Evolutionary conservation across 2,113 vertebrate species (phyloP).

Genomic region (Stegostoma tigrinum): DNA sequence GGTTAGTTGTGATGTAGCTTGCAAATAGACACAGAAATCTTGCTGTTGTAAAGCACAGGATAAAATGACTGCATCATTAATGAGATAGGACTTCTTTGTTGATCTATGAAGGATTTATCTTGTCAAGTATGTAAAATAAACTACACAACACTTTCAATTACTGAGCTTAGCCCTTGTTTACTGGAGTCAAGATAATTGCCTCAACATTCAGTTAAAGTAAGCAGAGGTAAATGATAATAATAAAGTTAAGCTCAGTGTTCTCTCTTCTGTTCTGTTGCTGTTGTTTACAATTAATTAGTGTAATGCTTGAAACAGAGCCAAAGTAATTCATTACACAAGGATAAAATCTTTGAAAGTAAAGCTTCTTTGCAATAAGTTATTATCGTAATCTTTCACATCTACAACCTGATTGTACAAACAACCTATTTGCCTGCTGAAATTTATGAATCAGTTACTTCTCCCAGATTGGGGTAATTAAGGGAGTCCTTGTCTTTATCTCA

Average conservation of each 20-base stretch:
- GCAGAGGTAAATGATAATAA: slow-evolving; percentile 36
- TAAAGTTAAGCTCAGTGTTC: slow-evolving; percentile 32
- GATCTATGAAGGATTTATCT: slow-evolving; percentile 30
- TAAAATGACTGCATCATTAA: slow-evolving; percentile 37
- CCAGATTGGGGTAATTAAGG: slow-evolving; percentile 54
- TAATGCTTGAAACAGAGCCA: slow-evolving; percentile 34
- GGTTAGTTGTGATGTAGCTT: background rate
- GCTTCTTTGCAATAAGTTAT: slow-evolving; percentile 34
- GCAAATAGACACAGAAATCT: background rate
- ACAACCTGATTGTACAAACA: slow-evolving; percentile 48
- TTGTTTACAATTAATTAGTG: slow-evolving; percentile 36
- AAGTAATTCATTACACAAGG: slow-evolving; percentile 26
- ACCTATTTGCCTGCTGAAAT: slow-evolving; percentile 54
- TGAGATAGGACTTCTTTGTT: slow-evolving; percentile 27
- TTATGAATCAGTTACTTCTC: slow-evolving; percentile 43
- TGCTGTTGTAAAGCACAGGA: background rate
- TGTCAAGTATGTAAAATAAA: slow-evolving; percentile 34
- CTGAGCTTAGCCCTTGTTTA: slow-evolving; percentile 31
- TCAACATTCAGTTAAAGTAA: slow-evolving; percentile 27
- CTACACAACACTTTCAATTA: slow-evolving; percentile 34
- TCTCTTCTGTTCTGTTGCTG: slow-evolving; percentile 30
- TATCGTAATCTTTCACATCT: slow-evolving; percentile 44
- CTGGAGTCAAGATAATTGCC: slow-evolving; percentile 33
- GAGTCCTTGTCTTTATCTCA: slow-evolving; percentile 45
- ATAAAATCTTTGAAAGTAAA: slow-evolving; percentile 30